These are phyloP conservation scores for Drosophila athabasca DNA, from an alignment of 1,140 invertebrate genomes.

Conservation along the genomic window DNA sequence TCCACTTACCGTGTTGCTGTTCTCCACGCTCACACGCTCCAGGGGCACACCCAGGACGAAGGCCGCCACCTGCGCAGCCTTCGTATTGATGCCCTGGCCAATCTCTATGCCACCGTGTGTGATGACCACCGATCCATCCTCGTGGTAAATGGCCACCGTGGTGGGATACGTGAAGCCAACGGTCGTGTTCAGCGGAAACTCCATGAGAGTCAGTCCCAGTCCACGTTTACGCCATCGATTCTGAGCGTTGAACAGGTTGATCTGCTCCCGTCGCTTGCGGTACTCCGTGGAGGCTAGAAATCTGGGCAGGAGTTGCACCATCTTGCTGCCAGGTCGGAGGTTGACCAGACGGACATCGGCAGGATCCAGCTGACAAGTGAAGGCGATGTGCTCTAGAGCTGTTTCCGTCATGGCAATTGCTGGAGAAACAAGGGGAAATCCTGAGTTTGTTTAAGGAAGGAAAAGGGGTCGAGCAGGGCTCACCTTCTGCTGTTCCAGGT, in stretches of 20 bases:
- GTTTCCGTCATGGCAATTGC: constrained; percentile 88
- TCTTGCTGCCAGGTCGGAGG: constrained; percentile 83
- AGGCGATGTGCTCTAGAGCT: constrained; percentile 92
- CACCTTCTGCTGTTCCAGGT: constrained; percentile 87
- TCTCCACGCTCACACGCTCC: constrained; percentile 88
- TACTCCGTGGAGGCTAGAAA: constrained; percentile 84
- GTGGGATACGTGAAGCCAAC: constrained; percentile 84
- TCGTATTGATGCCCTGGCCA: constrained; percentile 90
- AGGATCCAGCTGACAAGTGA: constrained; percentile 87
- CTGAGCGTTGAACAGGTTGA: constrained; percentile 86
- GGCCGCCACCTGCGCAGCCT: constrained; percentile 90
- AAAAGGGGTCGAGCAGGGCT: constrained; percentile 75
- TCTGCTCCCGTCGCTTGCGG: constrained; percentile 83
- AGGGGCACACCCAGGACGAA: constrained; percentile 89
- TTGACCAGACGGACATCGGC: constrained; percentile 87
- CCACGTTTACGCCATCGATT: constrained; percentile 90
- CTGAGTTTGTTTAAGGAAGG: too few relatives aligned
- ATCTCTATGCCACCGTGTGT: constrained; percentile 89
- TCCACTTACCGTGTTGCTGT: constrained; percentile 86
- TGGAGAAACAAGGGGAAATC: constrained; percentile 83
- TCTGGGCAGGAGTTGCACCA: constrained; percentile 76
- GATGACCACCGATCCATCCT: constrained; percentile 88
- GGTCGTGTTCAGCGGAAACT: constrained; percentile 85
- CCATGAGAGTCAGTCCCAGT: constrained; percentile 85
- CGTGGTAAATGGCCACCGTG: constrained; percentile 86